Base-by-base conservation (phyloP, 2,113 vertebrate genomes). In the Hippocampus barbouri region DNA sequence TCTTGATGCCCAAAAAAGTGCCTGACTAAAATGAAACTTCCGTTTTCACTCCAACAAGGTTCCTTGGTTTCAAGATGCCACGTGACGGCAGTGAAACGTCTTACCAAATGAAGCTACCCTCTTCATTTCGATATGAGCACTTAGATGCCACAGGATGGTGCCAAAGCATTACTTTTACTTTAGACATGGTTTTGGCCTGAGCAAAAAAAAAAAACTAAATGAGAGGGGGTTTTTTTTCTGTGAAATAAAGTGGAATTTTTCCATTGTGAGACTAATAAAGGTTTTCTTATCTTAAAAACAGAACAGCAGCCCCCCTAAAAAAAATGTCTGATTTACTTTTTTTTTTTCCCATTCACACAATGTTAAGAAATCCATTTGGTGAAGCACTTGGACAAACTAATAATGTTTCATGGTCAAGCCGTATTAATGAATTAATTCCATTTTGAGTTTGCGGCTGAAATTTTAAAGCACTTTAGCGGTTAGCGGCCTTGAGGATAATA, bases 401-500 rank as follows among this genome's bases (percentile, higher is more conserved):
- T 8, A 34, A 61, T 7, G 4, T 61, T 61, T 61, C 27, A 61
- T 8, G 27, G 15, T 14, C 57, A 30, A 8, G 16, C 59, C 8
- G 59, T 30, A 15, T 7, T 61, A 34, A 34, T 34, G 2, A 34
- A 34, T 30, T 34, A 38, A 38, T 38, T 38, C 59, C 59, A 23
- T 40, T 56, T 68, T 54, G 66, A 14, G 20, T 56, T 53, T 74
- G 57, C 10, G 27, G 51, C 30, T 9, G 60, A 40, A 8, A 66
- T 71, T 27, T 40, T 40, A 47, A 30, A 63, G 45, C 56, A n/a
- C 16, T 68, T 23, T 16, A 15, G n/a, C n/a, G 21, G 4, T 27
- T 40, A 56, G 10, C 51, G 53, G 60, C 69, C 74, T 81, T 72
- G 16, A 70, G 70, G 53, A 72, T 74, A 59, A 70, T 75, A 6